Evolutionary conservation across 2,113 vertebrate species (phyloP), one percentile per base, ranked within the genome.

Genomic region (Nymphicus hollandicus): DNA sequence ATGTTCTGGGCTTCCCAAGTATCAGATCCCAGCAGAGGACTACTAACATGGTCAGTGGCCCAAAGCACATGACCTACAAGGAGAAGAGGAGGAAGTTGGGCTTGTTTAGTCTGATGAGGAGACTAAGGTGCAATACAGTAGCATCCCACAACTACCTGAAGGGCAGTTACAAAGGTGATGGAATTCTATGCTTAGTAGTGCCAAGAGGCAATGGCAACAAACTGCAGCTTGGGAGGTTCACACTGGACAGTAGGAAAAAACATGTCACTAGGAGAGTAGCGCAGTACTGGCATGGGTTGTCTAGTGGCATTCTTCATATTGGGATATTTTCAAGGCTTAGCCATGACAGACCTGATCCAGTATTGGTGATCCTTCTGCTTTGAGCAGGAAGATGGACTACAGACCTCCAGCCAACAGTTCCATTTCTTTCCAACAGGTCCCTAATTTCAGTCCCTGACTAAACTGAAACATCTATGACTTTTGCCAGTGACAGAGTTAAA

Each of bases 41-140:
- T 56, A 15, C 39, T 52, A 9, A 29, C 8, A 8, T 0, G 1
- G 9, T 35, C 20, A 39, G 23, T 18, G 7, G 4, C 33, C 20
- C 33, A 49, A 37, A 66, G 47, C 4, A 43, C 0, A 0, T 29
- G 11, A 13, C 10, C 16, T 65, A 22, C 28, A 43, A 74, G 5
- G 35, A 46, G 23, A 43, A 7, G 25, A 13, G 25, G 27, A 8
- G 3, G 7, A 8, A 58, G 9, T 0, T 49, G 37, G 17, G 18
- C 22, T 80, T 52, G 20, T 47, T 72, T 16, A 47, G 7, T 29
- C 17, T 76, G 25, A 44, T 9, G 12, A 73, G 27, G 35, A 76
- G 33, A 31, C 5, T 16, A 3, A 65, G 24, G 14, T 65, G 25
- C 47, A 43, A 11, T 15, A 3, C 7, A 13, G 10, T 63, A 65